These are phyloP conservation scores for Catocala nupta DNA, from an alignment of 2,888 invertebrate species.

Conservation along the genomic window DNA sequence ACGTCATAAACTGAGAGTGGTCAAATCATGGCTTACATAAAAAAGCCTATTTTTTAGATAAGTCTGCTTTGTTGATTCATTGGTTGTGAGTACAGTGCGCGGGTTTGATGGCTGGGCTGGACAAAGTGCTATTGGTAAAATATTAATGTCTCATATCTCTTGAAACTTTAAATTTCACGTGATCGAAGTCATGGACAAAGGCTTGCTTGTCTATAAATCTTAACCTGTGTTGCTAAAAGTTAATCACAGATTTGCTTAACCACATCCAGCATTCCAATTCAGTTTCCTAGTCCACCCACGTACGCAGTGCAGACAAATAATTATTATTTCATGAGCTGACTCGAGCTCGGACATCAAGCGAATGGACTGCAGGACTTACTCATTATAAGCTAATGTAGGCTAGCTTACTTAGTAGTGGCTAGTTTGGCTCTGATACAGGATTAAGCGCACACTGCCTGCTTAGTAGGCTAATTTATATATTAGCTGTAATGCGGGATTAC, in stretches of 20 bases:
- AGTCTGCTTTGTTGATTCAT: no score
- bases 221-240: no score
- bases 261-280: constrained; percentile 21
- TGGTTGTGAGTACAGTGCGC: no score
- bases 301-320: constrained; percentile 50
- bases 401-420: constrained; percentile 6
- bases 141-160: no score
- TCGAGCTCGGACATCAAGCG: constrained; percentile 39
- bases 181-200: no score
- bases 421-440: constrained; percentile 5
- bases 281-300: background rate
- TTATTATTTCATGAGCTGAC: constrained; percentile 54
- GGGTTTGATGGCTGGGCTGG: no score
- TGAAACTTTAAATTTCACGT: no score
- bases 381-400: constrained; percentile 19
- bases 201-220: no score
- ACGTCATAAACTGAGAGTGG: no score
- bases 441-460: constrained; percentile 24
- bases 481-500: constrained; percentile 10
- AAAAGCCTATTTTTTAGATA: no score
- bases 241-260: background rate
- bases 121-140: no score
- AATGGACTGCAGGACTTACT: constrained; percentile 28
- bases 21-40: no score
- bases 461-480: constrained; percentile 19